phyloP scores from a whole-genome alignment of 2,113 vertebrate species.

The Neotragus pygmaeus region DNA sequence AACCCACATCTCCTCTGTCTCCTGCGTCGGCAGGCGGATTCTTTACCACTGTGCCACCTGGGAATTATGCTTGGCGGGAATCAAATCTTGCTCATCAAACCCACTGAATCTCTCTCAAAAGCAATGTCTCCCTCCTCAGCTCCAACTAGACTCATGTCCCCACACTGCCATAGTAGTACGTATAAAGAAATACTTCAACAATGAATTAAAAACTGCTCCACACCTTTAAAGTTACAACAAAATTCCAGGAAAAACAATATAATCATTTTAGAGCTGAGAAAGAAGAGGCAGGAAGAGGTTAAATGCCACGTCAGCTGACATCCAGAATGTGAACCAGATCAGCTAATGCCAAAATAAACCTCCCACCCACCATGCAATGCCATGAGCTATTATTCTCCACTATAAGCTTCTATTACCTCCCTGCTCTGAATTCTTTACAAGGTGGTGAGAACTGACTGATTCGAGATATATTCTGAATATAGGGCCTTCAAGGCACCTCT shows the following conservation, averaged over 20 bases:
- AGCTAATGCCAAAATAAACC: not conserved
- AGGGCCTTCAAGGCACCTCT: not conserved
- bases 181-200: not conserved
- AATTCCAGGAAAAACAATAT: not conserved
- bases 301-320: fast-evolving
- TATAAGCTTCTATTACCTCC: no score
- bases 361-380: not conserved
- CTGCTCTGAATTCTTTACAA: not conserved
- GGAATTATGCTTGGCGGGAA: not conserved
- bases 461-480: not conserved
- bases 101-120: not conserved
- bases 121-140: not conserved
- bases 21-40: fast-evolving
- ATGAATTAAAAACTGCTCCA: not conserved
- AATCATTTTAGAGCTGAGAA: not conserved
- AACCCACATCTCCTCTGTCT: not conserved
- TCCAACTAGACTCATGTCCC: fast-evolving
- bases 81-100: not conserved
- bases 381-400: not conserved
- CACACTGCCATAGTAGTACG: not conserved
- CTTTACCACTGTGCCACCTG: fast-evolving
- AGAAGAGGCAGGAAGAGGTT: not conserved
- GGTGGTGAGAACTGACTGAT: not conserved
- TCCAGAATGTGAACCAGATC: not conserved
- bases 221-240: not conserved